These are phyloP conservation scores for Xiphophorus birchmanni DNA, from an alignment of 2,797 vertebrate species.

Conservation along the genomic window DNA sequence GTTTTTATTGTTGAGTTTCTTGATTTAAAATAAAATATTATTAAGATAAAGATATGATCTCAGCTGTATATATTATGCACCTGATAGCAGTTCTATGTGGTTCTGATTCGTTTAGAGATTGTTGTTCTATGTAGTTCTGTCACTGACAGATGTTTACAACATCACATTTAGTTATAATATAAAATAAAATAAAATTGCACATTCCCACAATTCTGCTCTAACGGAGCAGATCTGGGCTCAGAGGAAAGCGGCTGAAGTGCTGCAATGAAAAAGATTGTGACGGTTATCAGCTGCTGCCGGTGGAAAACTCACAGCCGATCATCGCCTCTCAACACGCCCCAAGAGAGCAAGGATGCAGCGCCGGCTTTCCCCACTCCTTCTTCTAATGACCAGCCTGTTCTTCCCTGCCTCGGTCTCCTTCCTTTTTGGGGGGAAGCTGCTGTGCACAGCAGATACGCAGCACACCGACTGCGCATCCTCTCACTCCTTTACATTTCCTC, in stretches of 20 bases:
- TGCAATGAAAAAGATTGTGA: slow-evolving; percentile 38
- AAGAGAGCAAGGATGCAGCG: slow-evolving; percentile 28
- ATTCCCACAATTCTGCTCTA: not conserved
- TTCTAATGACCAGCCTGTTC: slow-evolving; percentile 44
- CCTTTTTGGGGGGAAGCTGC: slow-evolving; percentile 28
- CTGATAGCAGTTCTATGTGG: not conserved
- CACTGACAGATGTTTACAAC: not conserved
- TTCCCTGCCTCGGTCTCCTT: slow-evolving; percentile 31
- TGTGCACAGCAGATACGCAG: slow-evolving; percentile 50
- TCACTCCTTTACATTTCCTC: slow-evolving; percentile 26
- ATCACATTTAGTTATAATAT: not conserved
- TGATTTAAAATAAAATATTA: not conserved
- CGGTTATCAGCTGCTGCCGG: slow-evolving; percentile 55
- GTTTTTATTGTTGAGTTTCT: not conserved
- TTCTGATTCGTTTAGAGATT: not conserved
- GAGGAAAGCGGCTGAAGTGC: slow-evolving; percentile 40
- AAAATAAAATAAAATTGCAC: not conserved
- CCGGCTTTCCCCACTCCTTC: slow-evolving; percentile 10
- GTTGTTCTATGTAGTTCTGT: not conserved
- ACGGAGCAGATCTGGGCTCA: not conserved
- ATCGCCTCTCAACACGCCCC: slow-evolving; percentile 49
- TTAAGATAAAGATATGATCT: not conserved
- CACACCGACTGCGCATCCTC: slow-evolving; percentile 60
- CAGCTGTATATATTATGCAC: not conserved
- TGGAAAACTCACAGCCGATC: slow-evolving; percentile 67